Evolutionary conservation across 2,113 vertebrate species (phyloP).

Genomic region (Epinephelus moara): DNA sequence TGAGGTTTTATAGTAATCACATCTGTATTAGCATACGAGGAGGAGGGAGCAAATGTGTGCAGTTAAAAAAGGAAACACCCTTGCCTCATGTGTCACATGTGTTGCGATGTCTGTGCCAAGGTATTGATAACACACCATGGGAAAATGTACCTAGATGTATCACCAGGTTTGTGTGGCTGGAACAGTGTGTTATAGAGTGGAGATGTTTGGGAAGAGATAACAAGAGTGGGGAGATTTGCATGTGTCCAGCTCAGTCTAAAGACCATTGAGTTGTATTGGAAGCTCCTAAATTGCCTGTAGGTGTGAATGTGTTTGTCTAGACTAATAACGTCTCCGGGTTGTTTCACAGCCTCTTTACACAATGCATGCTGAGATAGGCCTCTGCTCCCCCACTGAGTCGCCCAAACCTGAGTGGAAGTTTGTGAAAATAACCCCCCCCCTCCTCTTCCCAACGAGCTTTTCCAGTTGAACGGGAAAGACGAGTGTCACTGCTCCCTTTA

Average conservation of each 20-base stretch:
- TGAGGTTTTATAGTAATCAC: not conserved
- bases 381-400: not conserved
- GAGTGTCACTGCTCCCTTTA: not conserved
- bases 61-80: not conserved
- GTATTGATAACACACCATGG: not conserved
- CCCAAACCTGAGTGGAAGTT: not conserved
- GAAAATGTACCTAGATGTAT: not conserved
- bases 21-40: not conserved
- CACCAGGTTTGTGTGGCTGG: not conserved
- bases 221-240: not conserved
- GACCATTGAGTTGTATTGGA: not conserved
- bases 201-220: not conserved
- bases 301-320: slow-evolving; percentile 27
- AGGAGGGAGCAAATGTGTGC: not conserved
- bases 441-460: not conserved
- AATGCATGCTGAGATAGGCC: not conserved
- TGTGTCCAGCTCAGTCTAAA: not conserved
- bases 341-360: not conserved
- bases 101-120: not conserved
- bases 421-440: not conserved
- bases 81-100: not conserved
- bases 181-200: not conserved
- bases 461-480: not conserved
- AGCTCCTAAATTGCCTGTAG: not conserved
- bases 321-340: not conserved